Percentiles rank a stretch among this genome's conserved stretches.
phyloP scores from a whole-genome alignment of 1,140 invertebrate genomes.

The Tetramorium simillimum region DNA sequence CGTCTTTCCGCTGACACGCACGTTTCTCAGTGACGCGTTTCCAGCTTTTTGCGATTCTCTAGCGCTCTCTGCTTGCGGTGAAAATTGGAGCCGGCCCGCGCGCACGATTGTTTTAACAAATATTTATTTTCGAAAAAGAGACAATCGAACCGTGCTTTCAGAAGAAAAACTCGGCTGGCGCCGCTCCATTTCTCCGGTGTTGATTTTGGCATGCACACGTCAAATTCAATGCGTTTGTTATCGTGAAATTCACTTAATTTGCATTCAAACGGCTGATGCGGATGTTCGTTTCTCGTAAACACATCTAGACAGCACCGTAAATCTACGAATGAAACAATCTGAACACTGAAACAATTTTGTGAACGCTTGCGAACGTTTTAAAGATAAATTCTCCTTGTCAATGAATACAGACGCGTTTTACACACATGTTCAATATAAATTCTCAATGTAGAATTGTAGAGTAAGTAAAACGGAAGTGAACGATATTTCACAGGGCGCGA shows the following conservation, averaged over 20 bases:
- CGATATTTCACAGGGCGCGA: slow-evolving; percentile 51
- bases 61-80: background rate
- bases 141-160: slow-evolving; percentile 15
- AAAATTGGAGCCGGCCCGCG: background rate
- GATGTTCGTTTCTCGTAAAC: slow-evolving; percentile 17
- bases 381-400: slow-evolving; percentile 20
- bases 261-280: background rate
- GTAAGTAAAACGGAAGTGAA: slow-evolving; percentile 53
- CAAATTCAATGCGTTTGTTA: background rate
- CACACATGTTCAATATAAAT: slow-evolving; percentile 74
- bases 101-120: slow-evolving; percentile 24
- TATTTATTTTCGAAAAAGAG: slow-evolving; percentile 28
- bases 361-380: background rate
- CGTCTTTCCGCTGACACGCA: slow-evolving; percentile 66
- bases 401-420: slow-evolving; percentile 36
- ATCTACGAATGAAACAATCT: background rate
- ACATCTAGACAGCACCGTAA: background rate
- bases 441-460: background rate
- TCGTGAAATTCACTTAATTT: slow-evolving; percentile 40
- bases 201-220: slow-evolving; percentile 38
- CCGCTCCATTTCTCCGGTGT: slow-evolving; percentile 9
- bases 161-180: background rate
- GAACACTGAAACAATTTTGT: background rate
- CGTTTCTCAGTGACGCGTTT: slow-evolving; percentile 51
- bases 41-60: slow-evolving; percentile 50